Percentiles rank a stretch among this genome's conserved stretches.
phyloP scores from a whole-genome alignment of 2,797 vertebrate genomes.

The Etheostoma nigrum region DNA sequence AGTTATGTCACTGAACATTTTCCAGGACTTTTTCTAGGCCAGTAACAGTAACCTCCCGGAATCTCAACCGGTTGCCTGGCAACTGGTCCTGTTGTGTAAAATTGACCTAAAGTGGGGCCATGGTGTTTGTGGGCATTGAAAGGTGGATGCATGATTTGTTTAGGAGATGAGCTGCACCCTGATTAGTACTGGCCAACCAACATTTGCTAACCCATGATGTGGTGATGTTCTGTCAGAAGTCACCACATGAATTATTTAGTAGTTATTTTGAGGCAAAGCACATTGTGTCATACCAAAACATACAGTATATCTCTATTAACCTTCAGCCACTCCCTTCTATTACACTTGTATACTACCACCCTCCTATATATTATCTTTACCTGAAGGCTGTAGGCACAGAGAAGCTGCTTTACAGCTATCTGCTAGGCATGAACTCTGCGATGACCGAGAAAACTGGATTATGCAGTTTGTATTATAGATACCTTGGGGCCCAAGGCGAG shows the following conservation, averaged over 20 bases:
- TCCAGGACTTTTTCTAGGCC: no score
- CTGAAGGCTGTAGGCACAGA: constrained; percentile 20
- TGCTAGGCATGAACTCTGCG: constrained; percentile 35
- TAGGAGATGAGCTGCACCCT: not conserved
- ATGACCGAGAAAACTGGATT: constrained; percentile 25
- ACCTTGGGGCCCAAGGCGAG: not conserved
- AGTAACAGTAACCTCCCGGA: no score
- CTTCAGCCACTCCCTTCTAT: not conserved
- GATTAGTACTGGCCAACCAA: not conserved
- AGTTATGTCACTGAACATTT: not conserved
- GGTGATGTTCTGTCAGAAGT: not conserved
- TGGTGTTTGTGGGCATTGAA: not conserved
- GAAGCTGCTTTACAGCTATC: constrained; percentile 23
- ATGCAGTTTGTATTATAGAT: constrained; percentile 19
- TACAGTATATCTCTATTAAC: not conserved
- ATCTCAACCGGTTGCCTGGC: no score
- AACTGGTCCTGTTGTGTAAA: no score
- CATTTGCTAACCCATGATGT: not conserved
- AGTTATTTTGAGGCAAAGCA: not conserved
- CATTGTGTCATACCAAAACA: not conserved
- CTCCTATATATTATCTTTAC: constrained; percentile 23
- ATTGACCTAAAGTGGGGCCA: not conserved
- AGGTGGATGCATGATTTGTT: not conserved
- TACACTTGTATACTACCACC: not conserved
- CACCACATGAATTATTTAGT: not conserved